Conservation (phyloP, 1,140 invertebrate species). For the Megalonaias nervosa region DNA sequence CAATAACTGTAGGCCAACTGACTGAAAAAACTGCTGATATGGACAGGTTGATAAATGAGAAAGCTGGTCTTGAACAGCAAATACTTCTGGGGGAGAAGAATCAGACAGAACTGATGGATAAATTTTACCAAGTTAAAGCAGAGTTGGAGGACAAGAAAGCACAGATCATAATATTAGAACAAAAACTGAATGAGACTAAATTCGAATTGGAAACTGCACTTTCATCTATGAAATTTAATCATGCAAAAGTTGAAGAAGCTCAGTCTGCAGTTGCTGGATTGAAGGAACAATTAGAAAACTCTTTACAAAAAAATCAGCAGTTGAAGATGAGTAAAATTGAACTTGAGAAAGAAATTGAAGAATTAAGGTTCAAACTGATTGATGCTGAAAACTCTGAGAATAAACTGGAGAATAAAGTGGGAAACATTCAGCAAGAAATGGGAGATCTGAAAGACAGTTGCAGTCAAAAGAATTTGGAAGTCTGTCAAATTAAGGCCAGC, state of each 20-base stretch:
- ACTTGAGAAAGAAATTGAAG: not conserved
- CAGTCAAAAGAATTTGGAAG: constrained; percentile 3
- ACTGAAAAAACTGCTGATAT: not conserved
- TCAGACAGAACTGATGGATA: too few relatives aligned
- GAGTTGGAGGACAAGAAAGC: constrained; percentile 11
- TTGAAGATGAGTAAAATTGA: not conserved
- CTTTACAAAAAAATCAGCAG: not conserved
- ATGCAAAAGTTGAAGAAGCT: not conserved
- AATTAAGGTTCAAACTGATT: not conserved
- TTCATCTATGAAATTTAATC: too few relatives aligned
- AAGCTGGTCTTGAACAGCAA: too few relatives aligned
- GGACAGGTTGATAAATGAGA: not conserved
- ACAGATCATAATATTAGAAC: not conserved
- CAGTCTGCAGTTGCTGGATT: not conserved
- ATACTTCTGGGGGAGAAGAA: too few relatives aligned
- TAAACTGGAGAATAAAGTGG: not conserved
- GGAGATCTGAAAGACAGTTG: constrained; percentile 12
- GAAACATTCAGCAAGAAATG: constrained; percentile 2
- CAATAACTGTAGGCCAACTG: not conserved
- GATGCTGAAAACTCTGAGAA: not conserved
- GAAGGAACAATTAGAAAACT: not conserved
- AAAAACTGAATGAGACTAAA: not conserved
- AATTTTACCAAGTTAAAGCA: not conserved
- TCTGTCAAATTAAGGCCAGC: not conserved
- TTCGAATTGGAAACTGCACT: not conserved